Evolutionary conservation across 2,888 invertebrate species (phyloP).

Genomic region (Hemistola chrysoprasaria): DNA sequence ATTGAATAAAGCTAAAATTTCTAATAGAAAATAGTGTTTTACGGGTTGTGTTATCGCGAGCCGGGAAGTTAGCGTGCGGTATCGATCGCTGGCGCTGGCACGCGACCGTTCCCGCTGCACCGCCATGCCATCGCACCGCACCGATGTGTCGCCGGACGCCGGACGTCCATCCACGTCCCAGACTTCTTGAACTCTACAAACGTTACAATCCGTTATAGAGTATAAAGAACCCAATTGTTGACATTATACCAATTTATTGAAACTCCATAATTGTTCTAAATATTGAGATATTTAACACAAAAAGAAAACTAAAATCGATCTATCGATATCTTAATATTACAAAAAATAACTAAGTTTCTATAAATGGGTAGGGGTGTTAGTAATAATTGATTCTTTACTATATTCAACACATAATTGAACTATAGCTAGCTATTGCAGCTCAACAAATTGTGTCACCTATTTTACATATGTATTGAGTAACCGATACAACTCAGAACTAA

Average conservation of each 20-base stretch:
- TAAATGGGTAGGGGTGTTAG: no score
- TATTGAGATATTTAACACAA: no score
- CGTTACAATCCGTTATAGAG: no score
- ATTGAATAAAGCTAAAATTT: neutral
- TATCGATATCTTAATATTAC: no score
- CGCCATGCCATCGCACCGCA: constrained; percentile 38
- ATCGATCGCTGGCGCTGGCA: constrained; percentile 73
- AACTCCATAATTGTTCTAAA: no score
- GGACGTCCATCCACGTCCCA: no score
- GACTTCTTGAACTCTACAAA: no score
- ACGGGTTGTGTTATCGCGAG: constrained; percentile 50
- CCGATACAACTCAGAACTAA: constrained; percentile 4
- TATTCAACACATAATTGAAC: constrained; percentile 34
- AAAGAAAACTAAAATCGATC: no score
- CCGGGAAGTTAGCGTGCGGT: constrained; percentile 70
- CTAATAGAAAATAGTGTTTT: constrained; percentile 24
- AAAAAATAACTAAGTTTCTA: no score
- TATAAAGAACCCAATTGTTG: no score
- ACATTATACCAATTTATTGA: no score
- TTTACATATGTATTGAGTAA: constrained; percentile 12
- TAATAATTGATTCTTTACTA: constrained; percentile 29
- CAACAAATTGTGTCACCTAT: constrained; percentile 13
- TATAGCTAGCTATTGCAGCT: constrained; percentile 16
- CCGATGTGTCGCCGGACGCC: constrained; percentile 29
- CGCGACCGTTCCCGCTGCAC: constrained; percentile 72